Base-by-base conservation (phyloP, 2,797 vertebrate species). In the Aplochiton taeniatus region DNA sequence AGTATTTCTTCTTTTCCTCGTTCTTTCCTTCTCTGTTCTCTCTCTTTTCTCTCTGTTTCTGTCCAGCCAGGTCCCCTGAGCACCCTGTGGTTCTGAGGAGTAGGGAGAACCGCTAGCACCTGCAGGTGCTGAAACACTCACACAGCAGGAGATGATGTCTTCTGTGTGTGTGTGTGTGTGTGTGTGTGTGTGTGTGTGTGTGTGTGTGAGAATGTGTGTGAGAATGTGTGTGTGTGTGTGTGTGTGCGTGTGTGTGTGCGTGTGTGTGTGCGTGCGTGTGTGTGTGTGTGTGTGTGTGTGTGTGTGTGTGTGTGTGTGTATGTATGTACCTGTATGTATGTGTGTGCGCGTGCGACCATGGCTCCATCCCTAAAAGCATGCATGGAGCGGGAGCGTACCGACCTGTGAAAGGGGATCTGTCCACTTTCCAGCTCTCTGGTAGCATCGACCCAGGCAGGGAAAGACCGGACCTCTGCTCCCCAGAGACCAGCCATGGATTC, bases 361-460 rank as follows among this genome's bases (percentile, higher is more conserved):
- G 18, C 17, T 54, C 16, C 19, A 11, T 53, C 9, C 31, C 6
- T 31, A 31, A 31, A 31, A 19, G 17, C 52, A 11, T 7, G 17
- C 51, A 19, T n/a, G 49, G 11, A n/a, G 51, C 10, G 16, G 10
- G 49, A 8, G 49, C 7, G 31, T 42, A 13, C 14, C 41, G 56
- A 41, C 41, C 56, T 42, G 41, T 42, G n/a, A 58, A 58, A 44
- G 56, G 13, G 1, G n/a, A 58, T 58, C 56, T 31, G 41, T 58
- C 42, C n/a, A 58, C 9, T 14, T 41, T 58, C 41, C 16, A 17
- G 17, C n/a, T 53, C 31, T 44, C 31, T 13, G 8, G 17, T 4
- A 0, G 51, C 78, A 83, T 84, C 61, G 82, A 86, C 72, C 63
- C 57, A 49, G 43, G 46, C n/a, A 5, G 58, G 65, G 69, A 68